Evolutionary conservation across 2,797 vertebrate species (phyloP).

Genomic region (Bucorvus abyssinicus): DNA sequence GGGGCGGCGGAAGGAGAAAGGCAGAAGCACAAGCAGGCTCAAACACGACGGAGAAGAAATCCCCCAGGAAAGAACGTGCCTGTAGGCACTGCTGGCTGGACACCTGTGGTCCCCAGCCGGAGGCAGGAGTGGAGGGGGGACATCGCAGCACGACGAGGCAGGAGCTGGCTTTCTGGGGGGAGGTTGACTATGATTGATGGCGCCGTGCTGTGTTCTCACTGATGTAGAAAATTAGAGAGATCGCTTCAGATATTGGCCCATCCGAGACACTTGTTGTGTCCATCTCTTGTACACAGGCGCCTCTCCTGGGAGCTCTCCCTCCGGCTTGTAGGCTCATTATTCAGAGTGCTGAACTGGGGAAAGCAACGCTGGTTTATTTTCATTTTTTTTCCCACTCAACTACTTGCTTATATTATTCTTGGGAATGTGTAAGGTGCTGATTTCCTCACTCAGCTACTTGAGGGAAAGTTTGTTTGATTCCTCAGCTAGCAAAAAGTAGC

Average conservation of each 20-base stretch:
- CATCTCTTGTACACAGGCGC: neutral
- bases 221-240: constrained; percentile 71
- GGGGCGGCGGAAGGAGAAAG: neutral
- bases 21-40: neutral
- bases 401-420: neutral
- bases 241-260: neutral
- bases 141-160: fast-evolving
- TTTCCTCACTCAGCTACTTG: constrained; percentile 29
- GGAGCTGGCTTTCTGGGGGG: neutral
- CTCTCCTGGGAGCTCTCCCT: neutral
- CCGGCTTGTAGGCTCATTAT: constrained; percentile 5
- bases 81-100: neutral
- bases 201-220: neutral
- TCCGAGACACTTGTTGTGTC: constrained; percentile 16
- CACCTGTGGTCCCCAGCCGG: neutral
- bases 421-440: neutral
- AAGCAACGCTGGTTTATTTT: neutral
- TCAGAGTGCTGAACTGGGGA: constrained; percentile 42
- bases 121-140: neutral
- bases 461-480: constrained; percentile 45
- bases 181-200: constrained; percentile 57
- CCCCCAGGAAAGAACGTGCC: neutral
- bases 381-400: neutral
- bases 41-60: neutral
- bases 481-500: neutral